A percentile compares a stretch with the other conserved stretches of the same genome.
These are phyloP conservation scores for Sakesphorus luctuosus DNA, from an alignment of 2,113 vertebrate genomes.

Conservation along the genomic window DNA sequence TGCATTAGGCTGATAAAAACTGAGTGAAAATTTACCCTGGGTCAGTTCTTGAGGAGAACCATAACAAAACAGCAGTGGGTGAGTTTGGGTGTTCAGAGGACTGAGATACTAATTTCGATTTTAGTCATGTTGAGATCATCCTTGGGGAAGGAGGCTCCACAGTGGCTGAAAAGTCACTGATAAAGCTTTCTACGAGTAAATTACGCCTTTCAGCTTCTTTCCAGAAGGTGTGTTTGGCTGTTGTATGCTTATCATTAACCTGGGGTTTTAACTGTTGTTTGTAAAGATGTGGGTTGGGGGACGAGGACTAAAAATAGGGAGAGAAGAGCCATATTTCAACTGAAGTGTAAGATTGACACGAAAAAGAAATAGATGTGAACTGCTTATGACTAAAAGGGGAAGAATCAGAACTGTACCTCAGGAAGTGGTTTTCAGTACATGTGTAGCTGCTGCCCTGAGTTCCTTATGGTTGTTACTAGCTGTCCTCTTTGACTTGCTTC, in stretches of 20 bases:
- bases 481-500: background rate
- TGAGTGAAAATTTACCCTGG: background rate
- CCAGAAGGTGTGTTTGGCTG: background rate
- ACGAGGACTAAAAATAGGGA: background rate
- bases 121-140: background rate
- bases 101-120: background rate
- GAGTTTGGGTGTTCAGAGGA: background rate
- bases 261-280: background rate
- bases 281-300: background rate
- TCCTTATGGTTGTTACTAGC: background rate
- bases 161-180: background rate
- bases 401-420: conserved; percentile 5
- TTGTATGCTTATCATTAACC: background rate
- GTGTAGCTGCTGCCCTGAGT: background rate
- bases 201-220: background rate
- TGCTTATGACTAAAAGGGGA: background rate
- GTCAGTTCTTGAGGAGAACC: background rate
- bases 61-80: background rate
- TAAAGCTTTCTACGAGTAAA: background rate
- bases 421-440: conserved; percentile 37
- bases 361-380: background rate
- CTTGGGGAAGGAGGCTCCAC: background rate
- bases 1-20: background rate
- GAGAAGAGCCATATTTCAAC: background rate
- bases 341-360: background rate